phyloP scores from a whole-genome alignment of 2,888 invertebrate species.

The Timandra comae region DNA sequence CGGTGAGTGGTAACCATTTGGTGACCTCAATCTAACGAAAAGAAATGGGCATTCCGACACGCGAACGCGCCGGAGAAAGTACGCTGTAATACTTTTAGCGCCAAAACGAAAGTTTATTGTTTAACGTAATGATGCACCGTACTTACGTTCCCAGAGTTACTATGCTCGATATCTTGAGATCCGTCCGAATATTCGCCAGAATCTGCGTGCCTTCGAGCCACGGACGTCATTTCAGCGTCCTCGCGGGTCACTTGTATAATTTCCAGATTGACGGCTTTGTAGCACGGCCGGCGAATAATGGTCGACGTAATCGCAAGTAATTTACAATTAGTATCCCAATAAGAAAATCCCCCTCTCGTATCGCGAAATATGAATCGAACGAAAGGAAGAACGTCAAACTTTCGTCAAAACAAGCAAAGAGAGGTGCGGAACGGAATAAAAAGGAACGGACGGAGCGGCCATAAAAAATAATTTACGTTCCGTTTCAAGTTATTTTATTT shows the following conservation, averaged over 20 bases:
- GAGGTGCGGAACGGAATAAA: too few species aligned
- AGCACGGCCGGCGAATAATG: slow-evolving; percentile 31
- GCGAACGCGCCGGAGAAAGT: slow-evolving; percentile 69
- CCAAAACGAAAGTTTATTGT: slow-evolving; percentile 60
- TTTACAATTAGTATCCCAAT: slow-evolving; percentile 33
- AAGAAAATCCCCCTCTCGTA: slow-evolving; percentile 50
- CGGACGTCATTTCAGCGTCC: slow-evolving; percentile 71
- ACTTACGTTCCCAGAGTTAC: slow-evolving; percentile 67
- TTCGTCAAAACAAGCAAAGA: slow-evolving; percentile 71
- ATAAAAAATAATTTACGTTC: slow-evolving; percentile 48
- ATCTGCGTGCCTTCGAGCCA: slow-evolving; percentile 61
- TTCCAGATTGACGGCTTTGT: slow-evolving; percentile 62
- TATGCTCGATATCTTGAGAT: slow-evolving; percentile 66
- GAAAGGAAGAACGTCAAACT: slow-evolving; percentile 62
- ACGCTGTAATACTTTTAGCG: slow-evolving; percentile 57
- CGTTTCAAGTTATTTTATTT: slow-evolving; percentile 39
- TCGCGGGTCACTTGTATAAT: slow-evolving; percentile 58
- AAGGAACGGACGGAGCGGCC: slow-evolving; percentile 44
- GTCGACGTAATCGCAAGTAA: slow-evolving; percentile 38
- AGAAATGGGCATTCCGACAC: slow-evolving; percentile 72
- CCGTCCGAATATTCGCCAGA: slow-evolving; percentile 71
- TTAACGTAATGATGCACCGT: slow-evolving; percentile 23
- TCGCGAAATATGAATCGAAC: slow-evolving; percentile 44
- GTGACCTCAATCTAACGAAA: slow-evolving; percentile 70
- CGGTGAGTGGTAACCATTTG: slow-evolving; percentile 57